A percentile compares a stretch with the other conserved stretches of the same genome.
Conservation (phyloP, 2,113 vertebrate genomes). For the Platichthys flesus region DNA sequence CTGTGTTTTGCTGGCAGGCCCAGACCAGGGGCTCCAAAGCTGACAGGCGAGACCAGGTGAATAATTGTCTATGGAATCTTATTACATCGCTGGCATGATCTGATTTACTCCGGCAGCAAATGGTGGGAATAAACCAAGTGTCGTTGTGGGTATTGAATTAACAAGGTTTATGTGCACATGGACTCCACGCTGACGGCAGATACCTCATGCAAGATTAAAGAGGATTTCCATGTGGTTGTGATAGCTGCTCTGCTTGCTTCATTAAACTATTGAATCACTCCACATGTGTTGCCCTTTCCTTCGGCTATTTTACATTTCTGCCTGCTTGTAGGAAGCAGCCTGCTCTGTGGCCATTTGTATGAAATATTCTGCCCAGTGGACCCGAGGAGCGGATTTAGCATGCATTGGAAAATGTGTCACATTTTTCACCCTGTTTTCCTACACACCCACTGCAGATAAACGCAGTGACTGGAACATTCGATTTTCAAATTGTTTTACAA, state of each 20-base stretch:
- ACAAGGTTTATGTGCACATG: conserved; percentile 66
- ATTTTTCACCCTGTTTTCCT: neutral
- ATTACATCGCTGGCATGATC: conserved; percentile 70
- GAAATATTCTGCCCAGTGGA: neutral
- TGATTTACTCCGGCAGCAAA: conserved; percentile 73
- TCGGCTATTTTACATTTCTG: neutral
- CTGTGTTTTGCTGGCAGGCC: conserved; percentile 51
- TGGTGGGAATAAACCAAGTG: conserved; percentile 63
- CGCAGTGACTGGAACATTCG: neutral
- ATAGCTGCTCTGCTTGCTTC: conserved; percentile 36
- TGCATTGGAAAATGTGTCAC: neutral
- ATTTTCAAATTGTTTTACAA: neutral
- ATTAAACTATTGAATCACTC: conserved; percentile 40
- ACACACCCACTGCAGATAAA: neutral
- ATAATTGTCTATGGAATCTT: conserved; percentile 73
- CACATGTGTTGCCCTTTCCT: conserved; percentile 3
- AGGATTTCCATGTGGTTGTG: conserved; percentile 46
- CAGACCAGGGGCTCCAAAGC: conserved; percentile 64
- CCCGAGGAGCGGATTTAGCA: neutral
- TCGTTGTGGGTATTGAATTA: conserved; percentile 64
- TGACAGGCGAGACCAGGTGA: conserved; percentile 73
- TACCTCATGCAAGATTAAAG: conserved; percentile 62
- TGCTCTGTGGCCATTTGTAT: neutral
- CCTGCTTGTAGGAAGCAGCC: neutral
- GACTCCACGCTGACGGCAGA: conserved; percentile 52